phyloP scores from a whole-genome alignment of 2,797 vertebrate genomes.

The Chaunax sp. region DNA sequence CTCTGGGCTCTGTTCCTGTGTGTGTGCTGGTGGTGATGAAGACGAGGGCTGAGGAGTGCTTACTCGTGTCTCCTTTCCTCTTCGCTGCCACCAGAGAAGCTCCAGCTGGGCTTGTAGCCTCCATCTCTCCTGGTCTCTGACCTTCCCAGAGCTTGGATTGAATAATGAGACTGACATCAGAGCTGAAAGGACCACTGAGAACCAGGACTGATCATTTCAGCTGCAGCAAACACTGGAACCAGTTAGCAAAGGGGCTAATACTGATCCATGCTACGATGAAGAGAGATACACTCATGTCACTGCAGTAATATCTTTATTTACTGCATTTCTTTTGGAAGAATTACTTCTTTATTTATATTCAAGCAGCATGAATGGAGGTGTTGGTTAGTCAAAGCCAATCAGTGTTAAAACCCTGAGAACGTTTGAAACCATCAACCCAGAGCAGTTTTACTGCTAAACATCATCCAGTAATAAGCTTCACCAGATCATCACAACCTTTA shows the following conservation, averaged over 20 bases:
- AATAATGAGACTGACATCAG: conserved; percentile 68
- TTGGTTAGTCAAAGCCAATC: too few relatives aligned
- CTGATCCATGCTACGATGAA: too few relatives aligned
- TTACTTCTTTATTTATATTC: too few relatives aligned
- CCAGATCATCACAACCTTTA: too few relatives aligned
- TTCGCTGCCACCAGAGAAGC: conserved; percentile 90
- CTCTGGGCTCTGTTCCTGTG: conserved; percentile 28
- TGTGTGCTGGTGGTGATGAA: conserved; percentile 33
- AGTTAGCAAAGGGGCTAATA: background rate
- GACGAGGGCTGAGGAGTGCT: conserved; percentile 74
- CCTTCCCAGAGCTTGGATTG: conserved; percentile 92
- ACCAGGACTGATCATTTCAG: conserved; percentile 9
- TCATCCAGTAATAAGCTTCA: too few relatives aligned
- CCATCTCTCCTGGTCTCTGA: conserved; percentile 91
- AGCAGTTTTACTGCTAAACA: too few relatives aligned
- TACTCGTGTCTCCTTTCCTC: conserved; percentile 93
- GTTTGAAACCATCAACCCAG: too few relatives aligned
- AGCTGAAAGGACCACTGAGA: conserved; percentile 26
- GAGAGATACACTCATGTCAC: too few relatives aligned
- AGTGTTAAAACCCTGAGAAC: too few relatives aligned
- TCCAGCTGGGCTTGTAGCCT: conserved; percentile 95
- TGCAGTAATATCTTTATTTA: too few relatives aligned
- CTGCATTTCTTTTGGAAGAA: too few relatives aligned
- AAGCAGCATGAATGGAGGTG: too few relatives aligned
- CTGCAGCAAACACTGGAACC: background rate